A percentile compares a stretch with the other conserved stretches of the same genome.
Evolutionary conservation across 2,113 vertebrate genomes (phyloP).

Genomic region (Plotosus lineatus): DNA sequence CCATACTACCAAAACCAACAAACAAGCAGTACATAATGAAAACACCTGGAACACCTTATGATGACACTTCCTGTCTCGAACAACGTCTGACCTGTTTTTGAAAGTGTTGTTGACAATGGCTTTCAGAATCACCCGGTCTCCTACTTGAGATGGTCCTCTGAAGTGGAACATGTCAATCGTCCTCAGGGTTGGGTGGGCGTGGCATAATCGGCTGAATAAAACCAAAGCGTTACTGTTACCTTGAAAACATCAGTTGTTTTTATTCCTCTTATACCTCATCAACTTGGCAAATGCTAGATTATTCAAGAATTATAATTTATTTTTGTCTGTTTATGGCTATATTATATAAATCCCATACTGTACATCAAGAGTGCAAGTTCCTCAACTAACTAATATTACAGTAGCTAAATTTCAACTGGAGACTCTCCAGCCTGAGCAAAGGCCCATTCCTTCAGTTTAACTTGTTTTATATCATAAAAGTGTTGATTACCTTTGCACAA

Average conservation of each 20-base stretch:
- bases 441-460: no score
- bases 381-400: no score
- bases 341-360: no score
- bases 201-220: constrained; percentile 83
- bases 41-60: background rate
- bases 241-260: background rate
- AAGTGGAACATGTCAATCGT: constrained; percentile 99
- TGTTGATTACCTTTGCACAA: no score
- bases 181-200: constrained; percentile 84
- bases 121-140: constrained; percentile 90
- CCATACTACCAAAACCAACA: constrained; percentile 77
- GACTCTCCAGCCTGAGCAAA: no score
- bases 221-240: background rate
- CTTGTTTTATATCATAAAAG: no score
- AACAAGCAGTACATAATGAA: background rate
- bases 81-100: constrained; percentile 81
- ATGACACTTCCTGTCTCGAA: background rate
- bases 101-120: constrained; percentile 96
- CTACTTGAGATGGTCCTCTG: constrained; percentile 89
- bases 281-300: background rate
- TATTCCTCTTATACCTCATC: background rate
- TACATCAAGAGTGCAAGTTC: no score
- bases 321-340: no score
- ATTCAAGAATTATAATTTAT: no score
- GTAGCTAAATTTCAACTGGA: no score